These are phyloP conservation scores for Ammodytes marinus DNA, from an alignment of 2,113 vertebrate species.

Conservation along the genomic window DNA sequence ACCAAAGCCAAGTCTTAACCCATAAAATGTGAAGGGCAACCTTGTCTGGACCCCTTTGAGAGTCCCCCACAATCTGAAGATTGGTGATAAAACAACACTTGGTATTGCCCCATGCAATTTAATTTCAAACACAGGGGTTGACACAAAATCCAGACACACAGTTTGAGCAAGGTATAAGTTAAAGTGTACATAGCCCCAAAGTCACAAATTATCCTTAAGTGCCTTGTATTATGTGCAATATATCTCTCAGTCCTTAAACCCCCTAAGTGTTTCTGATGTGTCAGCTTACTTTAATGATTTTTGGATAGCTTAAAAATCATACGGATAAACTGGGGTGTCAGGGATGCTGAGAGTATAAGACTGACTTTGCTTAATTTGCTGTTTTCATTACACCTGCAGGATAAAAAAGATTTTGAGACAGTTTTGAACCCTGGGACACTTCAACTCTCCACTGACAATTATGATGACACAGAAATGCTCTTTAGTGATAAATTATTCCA, in stretches of 20 bases:
- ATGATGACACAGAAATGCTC: conserved; percentile 59
- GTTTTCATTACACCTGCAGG: background rate
- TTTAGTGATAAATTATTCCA: conserved; percentile 67
- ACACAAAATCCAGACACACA: background rate
- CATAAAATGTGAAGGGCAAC: background rate
- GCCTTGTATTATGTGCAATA: background rate
- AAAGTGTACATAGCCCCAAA: background rate
- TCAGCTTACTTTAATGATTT: background rate
- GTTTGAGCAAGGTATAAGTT: background rate
- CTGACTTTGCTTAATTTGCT: background rate
- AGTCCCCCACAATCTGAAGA: too few relatives aligned
- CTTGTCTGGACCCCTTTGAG: background rate
- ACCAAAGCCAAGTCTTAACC: background rate
- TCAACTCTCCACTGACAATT: background rate
- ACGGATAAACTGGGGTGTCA: background rate
- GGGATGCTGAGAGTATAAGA: background rate
- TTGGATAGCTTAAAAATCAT: background rate
- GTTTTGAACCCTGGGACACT: background rate
- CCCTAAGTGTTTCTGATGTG: background rate
- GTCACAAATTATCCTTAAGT: background rate
- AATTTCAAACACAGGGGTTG: background rate
- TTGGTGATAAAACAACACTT: background rate
- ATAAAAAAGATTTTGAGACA: background rate
- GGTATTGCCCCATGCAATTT: background rate
- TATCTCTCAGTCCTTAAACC: background rate